Conservation (phyloP, 2,888 invertebrate species). For the Cenopis cana region DNA sequence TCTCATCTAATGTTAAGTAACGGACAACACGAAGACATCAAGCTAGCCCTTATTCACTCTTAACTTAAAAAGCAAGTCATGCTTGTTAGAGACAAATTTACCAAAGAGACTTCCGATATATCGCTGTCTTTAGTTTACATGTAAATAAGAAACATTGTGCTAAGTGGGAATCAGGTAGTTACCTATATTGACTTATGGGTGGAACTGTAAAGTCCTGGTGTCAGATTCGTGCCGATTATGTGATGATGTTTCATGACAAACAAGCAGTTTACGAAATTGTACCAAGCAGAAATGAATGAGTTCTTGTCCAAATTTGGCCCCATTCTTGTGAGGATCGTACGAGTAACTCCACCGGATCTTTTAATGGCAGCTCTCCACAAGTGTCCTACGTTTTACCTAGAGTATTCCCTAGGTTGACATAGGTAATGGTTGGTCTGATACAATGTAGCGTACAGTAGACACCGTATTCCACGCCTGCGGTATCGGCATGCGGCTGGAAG, state of each 20-base stretch:
- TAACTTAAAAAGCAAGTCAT: neutral
- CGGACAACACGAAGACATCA: neutral
- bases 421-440: conserved; percentile 5
- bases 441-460: conserved; percentile 7
- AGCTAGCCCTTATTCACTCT: neutral
- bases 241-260: too few relatives aligned
- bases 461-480: conserved; percentile 3
- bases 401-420: conserved; percentile 6
- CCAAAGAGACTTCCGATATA: neutral
- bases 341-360: neutral
- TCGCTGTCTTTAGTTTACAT: neutral
- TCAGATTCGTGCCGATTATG: too few relatives aligned
- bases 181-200: too few relatives aligned
- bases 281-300: neutral
- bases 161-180: too few relatives aligned
- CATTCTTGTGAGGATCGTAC: neutral
- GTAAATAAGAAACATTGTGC: neutral
- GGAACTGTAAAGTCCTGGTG: too few relatives aligned
- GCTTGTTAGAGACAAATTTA: neutral
- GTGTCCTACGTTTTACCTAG: neutral
- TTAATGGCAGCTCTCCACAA: neutral
- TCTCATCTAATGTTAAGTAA: neutral
- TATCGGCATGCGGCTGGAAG: conserved; percentile 38
- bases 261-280: too few relatives aligned
- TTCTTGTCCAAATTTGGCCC: neutral